Conservation (phyloP, 2,113 vertebrate genomes). For the Bungarus multicinctus region DNA sequence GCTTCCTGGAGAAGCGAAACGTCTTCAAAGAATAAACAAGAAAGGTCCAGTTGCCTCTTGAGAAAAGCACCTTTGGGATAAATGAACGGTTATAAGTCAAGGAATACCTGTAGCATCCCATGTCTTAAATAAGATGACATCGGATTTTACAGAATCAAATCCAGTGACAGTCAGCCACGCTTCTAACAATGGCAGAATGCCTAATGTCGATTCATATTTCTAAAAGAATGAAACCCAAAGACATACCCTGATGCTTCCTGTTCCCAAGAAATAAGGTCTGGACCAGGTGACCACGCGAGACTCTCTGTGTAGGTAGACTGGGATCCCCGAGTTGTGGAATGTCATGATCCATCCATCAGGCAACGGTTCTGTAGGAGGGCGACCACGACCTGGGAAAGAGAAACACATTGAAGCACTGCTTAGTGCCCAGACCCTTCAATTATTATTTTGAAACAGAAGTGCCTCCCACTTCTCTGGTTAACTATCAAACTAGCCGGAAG, state of each 20-base stretch:
- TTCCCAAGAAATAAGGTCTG: slow-evolving; percentile 97
- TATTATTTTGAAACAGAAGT: background rate
- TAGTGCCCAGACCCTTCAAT: background rate
- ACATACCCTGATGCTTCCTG: slow-evolving; percentile 96
- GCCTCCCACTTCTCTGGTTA: background rate
- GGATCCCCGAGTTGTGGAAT: slow-evolving; percentile 99
- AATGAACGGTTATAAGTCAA: too few species aligned
- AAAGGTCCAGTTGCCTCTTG: too few species aligned
- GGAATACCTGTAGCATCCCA: background rate
- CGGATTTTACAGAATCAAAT: background rate
- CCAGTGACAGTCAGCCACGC: background rate
- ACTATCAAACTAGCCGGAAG: background rate
- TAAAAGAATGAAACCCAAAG: slow-evolving; percentile 8
- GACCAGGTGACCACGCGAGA: slow-evolving; percentile 98
- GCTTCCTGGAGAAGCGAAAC: too few species aligned
- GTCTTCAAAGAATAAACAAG: too few species aligned
- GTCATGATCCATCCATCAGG: slow-evolving; percentile 99
- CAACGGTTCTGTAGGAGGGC: slow-evolving; percentile 94
- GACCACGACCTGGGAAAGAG: slow-evolving; percentile 85
- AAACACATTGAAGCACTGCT: background rate
- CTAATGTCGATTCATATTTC: background rate
- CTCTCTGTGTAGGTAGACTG: slow-evolving; percentile 97
- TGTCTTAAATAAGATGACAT: background rate
- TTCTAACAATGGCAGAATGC: background rate
- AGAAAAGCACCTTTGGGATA: too few species aligned